These are phyloP conservation scores for Agonopterix arenella DNA, from an alignment of 2,888 invertebrate genomes.

Conservation along the genomic window DNA sequence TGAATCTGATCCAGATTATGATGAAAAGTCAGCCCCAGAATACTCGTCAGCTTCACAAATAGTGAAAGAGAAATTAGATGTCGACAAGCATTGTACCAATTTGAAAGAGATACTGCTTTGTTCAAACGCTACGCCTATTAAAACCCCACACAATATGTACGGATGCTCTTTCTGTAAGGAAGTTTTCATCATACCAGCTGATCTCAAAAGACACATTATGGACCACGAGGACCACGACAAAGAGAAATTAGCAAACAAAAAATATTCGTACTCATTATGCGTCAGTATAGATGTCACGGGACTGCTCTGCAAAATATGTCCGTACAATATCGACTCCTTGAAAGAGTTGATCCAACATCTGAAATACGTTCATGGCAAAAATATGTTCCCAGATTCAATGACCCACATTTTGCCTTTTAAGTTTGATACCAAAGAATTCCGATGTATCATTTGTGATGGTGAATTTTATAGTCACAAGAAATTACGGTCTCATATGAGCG, in stretches of 20 bases:
- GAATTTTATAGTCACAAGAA: constrained; percentile 24
- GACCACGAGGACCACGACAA: neutral
- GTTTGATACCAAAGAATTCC: constrained; percentile 14
- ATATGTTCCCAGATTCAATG: constrained; percentile 20
- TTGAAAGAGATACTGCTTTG: constrained; percentile 1
- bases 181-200: neutral
- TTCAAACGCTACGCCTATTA: neutral
- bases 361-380: constrained; percentile 16
- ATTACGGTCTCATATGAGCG: constrained; percentile 37
- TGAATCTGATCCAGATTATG: neutral
- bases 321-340: neutral
- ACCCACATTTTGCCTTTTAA: constrained; percentile 38
- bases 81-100: neutral
- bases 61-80: neutral
- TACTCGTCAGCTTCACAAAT: neutral
- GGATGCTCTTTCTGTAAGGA: neutral
- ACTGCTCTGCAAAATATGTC: constrained; percentile 9
- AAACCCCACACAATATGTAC: neutral
- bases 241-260: neutral
- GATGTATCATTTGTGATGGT: constrained; percentile 48
- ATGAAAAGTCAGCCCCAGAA: neutral
- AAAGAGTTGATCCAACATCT: constrained; percentile 11
- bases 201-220: neutral
- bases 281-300: constrained; percentile 43
- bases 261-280: neutral